A percentile compares a stretch with the other conserved stretches of the same genome.
Evolutionary conservation across 2,113 vertebrate species (phyloP).

Genomic region (Tragelaphus scriptus): DNA sequence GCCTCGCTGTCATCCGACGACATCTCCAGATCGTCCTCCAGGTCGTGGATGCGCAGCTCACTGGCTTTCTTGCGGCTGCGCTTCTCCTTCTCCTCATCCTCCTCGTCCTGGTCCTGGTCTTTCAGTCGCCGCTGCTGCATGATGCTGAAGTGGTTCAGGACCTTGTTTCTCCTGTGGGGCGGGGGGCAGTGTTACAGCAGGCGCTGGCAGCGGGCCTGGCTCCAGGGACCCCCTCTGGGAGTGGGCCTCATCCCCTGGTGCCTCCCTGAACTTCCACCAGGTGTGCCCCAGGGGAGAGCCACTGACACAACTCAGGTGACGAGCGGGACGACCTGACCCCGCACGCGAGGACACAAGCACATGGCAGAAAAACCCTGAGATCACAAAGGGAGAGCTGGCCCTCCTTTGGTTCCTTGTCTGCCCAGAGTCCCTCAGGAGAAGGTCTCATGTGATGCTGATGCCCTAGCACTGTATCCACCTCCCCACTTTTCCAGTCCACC

Average conservation of each 20-base stretch:
- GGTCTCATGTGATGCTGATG: background rate
- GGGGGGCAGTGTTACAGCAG: fast-evolving
- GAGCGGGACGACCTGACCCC: background rate
- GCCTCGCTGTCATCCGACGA: constrained; percentile 89
- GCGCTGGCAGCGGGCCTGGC: background rate
- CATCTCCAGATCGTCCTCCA: constrained; percentile 93
- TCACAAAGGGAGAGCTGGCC: background rate
- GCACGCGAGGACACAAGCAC: fast-evolving
- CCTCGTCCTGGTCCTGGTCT: constrained; percentile 86
- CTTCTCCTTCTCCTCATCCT: constrained; percentile 83
- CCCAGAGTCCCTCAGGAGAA: background rate
- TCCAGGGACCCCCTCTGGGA: background rate
- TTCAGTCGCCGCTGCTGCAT: constrained; percentile 93
- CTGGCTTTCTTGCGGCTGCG: constrained; percentile 81
- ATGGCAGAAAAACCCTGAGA: background rate
- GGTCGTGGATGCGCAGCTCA: constrained; percentile 88
- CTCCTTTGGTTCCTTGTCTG: background rate
- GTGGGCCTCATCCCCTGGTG: background rate
- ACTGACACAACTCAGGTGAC: background rate
- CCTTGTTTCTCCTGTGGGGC: constrained; percentile 88
- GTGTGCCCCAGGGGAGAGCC: background rate
- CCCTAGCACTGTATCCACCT: background rate
- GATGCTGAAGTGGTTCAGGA: constrained; percentile 96
- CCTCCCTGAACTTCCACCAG: background rate
- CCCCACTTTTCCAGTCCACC: background rate